Conservation (phyloP, 2,113 vertebrate genomes). For the Triplophysa siluroides region DNA sequence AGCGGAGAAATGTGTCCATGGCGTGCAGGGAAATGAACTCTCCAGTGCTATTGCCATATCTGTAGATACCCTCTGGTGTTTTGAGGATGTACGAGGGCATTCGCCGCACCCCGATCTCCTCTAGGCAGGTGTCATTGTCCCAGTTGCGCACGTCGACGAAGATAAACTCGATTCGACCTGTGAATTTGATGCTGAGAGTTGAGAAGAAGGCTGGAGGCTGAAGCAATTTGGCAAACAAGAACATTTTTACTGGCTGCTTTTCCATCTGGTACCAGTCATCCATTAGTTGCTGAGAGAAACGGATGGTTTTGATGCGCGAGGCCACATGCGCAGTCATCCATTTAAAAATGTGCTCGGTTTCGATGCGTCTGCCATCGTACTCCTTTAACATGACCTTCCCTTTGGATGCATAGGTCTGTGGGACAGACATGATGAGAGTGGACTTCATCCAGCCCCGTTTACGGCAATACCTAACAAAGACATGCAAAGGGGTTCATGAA, state of each 20-base stretch:
- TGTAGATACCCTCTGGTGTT: conserved; percentile 95
- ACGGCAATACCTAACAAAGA: conserved; percentile 82
- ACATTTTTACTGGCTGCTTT: conserved; percentile 88
- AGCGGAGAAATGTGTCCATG: conserved; percentile 95
- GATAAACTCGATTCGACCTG: conserved; percentile 96
- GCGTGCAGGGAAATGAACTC: conserved; percentile 92
- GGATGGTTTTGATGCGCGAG: conserved; percentile 91
- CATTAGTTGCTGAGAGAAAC: conserved; percentile 76
- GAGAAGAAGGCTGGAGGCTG: conserved; percentile 96
- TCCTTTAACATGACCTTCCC: conserved; percentile 97
- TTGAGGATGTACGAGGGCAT: conserved; percentile 92
- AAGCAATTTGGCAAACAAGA: conserved; percentile 88
- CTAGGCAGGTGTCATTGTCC: conserved; percentile 84
- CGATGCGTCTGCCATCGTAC: conserved; percentile 81
- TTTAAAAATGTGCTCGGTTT: conserved; percentile 92
- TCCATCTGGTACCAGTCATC: conserved; percentile 89
- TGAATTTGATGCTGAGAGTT: conserved; percentile 94
- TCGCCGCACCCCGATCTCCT: conserved; percentile 84
- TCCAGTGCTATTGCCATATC: conserved; percentile 90
- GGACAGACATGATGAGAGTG: conserved; percentile 96
- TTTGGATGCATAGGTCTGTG: conserved; percentile 94
- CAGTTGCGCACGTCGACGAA: conserved; percentile 92
- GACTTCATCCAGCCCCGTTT: conserved; percentile 92
- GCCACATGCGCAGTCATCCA: conserved; percentile 96
- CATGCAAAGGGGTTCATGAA: neutral